These are phyloP conservation scores for Myotis vivesi DNA, from an alignment of 2,797 vertebrate genomes.

Conservation along the genomic window DNA sequence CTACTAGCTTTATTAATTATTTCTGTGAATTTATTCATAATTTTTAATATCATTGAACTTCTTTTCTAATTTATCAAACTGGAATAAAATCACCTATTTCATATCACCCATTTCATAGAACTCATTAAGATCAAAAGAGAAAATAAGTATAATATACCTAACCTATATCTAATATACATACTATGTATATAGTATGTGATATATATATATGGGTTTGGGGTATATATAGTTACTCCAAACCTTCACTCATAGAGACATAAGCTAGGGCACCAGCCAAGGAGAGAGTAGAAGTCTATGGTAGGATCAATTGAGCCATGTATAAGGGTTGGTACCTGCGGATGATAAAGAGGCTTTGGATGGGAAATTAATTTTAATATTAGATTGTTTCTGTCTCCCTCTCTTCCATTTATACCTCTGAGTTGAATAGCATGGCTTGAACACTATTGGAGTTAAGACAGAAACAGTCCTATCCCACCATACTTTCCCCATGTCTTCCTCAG, in stretches of 20 bases:
- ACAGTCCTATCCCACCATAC: accelerated
- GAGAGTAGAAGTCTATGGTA: background rate
- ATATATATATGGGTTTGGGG: too few relatives aligned
- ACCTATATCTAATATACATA: background rate
- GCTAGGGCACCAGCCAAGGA: background rate
- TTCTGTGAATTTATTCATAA: background rate
- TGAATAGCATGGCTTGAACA: background rate
- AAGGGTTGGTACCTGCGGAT: background rate
- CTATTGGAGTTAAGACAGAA: background rate
- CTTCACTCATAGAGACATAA: background rate
- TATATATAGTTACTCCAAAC: background rate
- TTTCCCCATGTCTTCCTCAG: too few relatives aligned
- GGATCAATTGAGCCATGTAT: background rate
- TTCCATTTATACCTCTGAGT: background rate
- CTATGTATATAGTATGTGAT: background rate
- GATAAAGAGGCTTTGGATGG: background rate
- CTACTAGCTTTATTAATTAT: background rate
- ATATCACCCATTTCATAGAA: background rate
- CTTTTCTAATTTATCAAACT: background rate
- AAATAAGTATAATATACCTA: background rate
- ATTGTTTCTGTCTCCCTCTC: background rate
- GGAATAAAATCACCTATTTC: background rate
- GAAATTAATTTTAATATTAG: background rate
- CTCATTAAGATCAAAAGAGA: background rate
- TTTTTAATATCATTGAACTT: background rate